Percentiles rank a stretch among this genome's conserved stretches.
phyloP scores from a whole-genome alignment of 2,113 vertebrate genomes.

The Cervus canadensis region DNA sequence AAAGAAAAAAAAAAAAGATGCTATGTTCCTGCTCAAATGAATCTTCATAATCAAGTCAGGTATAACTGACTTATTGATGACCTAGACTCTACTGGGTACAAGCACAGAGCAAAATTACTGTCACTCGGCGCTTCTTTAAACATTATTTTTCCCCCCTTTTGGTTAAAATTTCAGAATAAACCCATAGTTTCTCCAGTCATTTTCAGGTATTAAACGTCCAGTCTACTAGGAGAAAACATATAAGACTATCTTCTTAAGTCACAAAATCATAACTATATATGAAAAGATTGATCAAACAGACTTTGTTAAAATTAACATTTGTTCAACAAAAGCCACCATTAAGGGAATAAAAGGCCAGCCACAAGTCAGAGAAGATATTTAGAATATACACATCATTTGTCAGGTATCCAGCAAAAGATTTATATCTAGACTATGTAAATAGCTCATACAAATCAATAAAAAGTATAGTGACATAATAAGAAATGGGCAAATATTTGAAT shows the following conservation, averaged over 20 bases:
- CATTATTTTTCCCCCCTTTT: neutral
- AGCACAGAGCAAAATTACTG: neutral
- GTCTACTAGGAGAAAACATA: neutral
- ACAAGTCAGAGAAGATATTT: neutral
- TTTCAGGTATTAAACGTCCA: neutral
- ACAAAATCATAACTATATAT: neutral
- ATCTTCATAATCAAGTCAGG: neutral
- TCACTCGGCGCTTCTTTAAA: neutral
- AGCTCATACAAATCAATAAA: neutral
- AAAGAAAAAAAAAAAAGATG: neutral
- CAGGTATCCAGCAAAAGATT: neutral
- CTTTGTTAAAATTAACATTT: neutral
- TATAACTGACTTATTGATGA: neutral
- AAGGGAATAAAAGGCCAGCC: neutral
- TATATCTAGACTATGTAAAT: neutral
- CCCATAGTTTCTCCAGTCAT: neutral
- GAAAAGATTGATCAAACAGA: neutral
- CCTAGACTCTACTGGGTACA: neutral
- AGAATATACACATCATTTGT: neutral
- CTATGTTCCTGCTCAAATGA: constrained; percentile 21
- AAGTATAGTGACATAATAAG: neutral
- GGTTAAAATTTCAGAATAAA: neutral
- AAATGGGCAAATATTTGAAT: neutral
- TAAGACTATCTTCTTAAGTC: neutral
- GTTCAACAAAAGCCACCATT: neutral